Evolutionary conservation across 1,140 invertebrate genomes (phyloP), one percentile per base, ranked within the genome.

Genomic region (Amyelois transitella): DNA sequence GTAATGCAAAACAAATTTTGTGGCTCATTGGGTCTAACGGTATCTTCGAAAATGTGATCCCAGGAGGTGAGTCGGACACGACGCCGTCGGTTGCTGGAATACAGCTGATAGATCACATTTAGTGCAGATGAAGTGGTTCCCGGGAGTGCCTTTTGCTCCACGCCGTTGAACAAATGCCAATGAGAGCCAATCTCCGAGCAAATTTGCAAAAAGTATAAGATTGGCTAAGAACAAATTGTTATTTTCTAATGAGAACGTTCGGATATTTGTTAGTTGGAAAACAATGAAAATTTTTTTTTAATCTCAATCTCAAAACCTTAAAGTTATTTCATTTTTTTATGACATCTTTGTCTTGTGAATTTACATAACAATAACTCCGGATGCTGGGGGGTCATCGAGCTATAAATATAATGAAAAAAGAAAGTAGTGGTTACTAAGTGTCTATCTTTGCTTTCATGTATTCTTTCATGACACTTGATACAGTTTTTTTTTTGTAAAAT

Each of bases 91-190:
- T 70, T 68, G 62, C 69, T 76, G 69, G 77, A 76, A 75, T 72
- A 66, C 73, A 69, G 43, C 66, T 77, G 80, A 86, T 81, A 78
- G 80, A 86, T 86, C 71, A 71, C 68, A 75, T 77, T 81, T 79
- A 75, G 67, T 72, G 68, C 69, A 77, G 73, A 79, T 77, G 68
- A 71, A 83, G 81, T 81, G 66, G 75, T 66, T 72, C 82, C 79
- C 82, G 58, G 24, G 80, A 76, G 82, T 69, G 75, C 68, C 66
- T 70, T 86, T 81, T 60, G 72, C 72, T 76, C 47, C 75, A 75
- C 74, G 53, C 66, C 71, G 79, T 81, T 83, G 71, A 83, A 75
- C 79, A 79, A 69, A 67, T 76, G 77, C 79, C 80, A 82, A 85
- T 81, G 65, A 68, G 60, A 67, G 56, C 58, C 66, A 66, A 75